A percentile compares a stretch with the other conserved stretches of the same genome.
Conservation (phyloP, 1,140 invertebrate species). For the Muscidifurax raptorellus region DNA sequence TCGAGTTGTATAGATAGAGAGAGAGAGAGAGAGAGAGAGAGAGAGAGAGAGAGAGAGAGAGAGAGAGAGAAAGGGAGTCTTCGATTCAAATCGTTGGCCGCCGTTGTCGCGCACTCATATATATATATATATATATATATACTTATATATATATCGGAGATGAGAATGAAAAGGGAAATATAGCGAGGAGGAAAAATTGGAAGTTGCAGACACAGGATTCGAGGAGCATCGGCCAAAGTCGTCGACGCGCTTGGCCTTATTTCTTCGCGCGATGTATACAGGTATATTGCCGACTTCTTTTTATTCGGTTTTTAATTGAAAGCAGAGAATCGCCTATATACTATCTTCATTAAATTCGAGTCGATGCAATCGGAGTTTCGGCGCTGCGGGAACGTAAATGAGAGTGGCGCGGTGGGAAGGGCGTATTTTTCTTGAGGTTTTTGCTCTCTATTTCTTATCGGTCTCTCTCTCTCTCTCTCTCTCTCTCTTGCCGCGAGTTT, state of each 20-base stretch:
- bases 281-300: not conserved
- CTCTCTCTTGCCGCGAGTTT: conserved; percentile 30
- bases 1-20: conserved; percentile 51
- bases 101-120: not conserved
- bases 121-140: no score
- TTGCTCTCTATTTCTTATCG: not conserved
- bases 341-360: conserved; percentile 45
- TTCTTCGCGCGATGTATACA: not conserved
- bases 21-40: no score
- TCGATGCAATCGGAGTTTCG: conserved; percentile 42
- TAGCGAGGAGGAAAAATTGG: conserved; percentile 31
- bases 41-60: no score
- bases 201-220: not conserved
- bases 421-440: conserved; percentile 39
- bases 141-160: conserved; percentile 2
- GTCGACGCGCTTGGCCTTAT: conserved; percentile 16
- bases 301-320: conserved; percentile 47
- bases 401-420: not conserved
- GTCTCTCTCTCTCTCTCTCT: not conserved
- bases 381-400: not conserved
- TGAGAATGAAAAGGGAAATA: conserved; percentile 31
- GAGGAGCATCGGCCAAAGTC: conserved; percentile 1
- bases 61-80: not conserved
- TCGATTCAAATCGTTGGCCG: conserved; percentile 48
- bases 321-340: conserved; percentile 28